Percentiles rank a stretch among this genome's conserved stretches.
These are phyloP conservation scores for Acanthiza pusilla DNA, from an alignment of 2,797 vertebrate species.

Conservation along the genomic window DNA sequence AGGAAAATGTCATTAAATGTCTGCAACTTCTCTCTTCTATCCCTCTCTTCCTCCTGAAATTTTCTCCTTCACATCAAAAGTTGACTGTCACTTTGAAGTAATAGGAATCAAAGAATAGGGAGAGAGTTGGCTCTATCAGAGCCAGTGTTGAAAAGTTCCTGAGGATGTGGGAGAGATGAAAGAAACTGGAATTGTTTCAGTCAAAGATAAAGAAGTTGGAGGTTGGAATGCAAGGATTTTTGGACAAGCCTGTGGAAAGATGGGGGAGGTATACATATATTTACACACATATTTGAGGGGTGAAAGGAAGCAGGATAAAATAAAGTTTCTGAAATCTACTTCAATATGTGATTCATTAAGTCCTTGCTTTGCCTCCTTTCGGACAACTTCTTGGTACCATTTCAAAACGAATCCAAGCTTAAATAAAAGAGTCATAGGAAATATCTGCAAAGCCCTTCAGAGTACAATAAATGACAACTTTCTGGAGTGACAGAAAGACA, in stretches of 20 bases:
- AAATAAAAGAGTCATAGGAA: neutral
- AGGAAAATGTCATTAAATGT: slow-evolving; percentile 3
- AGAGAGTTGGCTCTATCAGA: neutral
- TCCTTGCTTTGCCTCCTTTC: neutral
- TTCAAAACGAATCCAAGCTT: neutral
- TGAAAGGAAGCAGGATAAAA: neutral
- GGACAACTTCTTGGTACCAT: neutral
- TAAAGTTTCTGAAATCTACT: neutral
- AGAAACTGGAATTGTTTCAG: neutral
- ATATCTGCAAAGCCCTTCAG: neutral
- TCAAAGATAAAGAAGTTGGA: neutral
- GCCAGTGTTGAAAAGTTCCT: neutral
- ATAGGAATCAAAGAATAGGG: neutral
- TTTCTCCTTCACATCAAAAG: neutral
- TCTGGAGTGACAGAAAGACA: neutral
- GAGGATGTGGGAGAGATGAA: neutral
- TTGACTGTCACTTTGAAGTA: slow-evolving; percentile 4
- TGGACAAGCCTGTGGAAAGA: neutral
- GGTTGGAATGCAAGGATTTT: neutral
- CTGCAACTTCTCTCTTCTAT: neutral
- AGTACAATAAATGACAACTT: neutral
- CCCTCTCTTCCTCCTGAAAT: neutral
- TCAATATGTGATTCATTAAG: neutral
- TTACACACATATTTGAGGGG: neutral
- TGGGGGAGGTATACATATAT: neutral